Evolutionary conservation across 2,797 vertebrate genomes (phyloP), one percentile per base, ranked within the genome.

Genomic region (Arrhamphus sclerolepis): DNA sequence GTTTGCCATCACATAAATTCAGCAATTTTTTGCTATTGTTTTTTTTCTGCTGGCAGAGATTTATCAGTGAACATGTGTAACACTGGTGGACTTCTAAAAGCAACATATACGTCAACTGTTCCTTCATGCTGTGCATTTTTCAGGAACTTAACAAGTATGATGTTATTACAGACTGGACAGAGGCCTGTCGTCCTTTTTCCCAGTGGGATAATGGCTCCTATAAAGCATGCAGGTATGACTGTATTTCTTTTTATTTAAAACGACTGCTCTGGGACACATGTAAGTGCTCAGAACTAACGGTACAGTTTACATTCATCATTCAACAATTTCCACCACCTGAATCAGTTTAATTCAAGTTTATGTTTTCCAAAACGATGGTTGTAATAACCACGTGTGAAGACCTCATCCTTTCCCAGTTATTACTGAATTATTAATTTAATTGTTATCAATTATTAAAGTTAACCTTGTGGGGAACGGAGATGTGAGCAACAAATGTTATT

Each of bases 201-300:
- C 29, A 21, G 19, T 21, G 42, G 42, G 38, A 89, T 60, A 26
- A 92, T 90, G 89, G 72, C 75, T 62, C 68, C 56, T 9, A 22
- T 46, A 26, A 89, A 77, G 77, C 49, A 68, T 24, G 64, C 51
- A 80, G 84, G 82, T 87, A 87, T 19, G 68, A 54, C 21, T 59
- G 26, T 17, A 2, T 31, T 5, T 59, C 41, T 55, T 8, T 19
- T 17, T 41, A 6, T 64, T 56, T 52, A 13, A 43, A 61, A 56
- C 39, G 20, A 24, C 13, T 26, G n/a, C 19, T 38, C 43, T 17
- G 4, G 0, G 4, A 47, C 24, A 46, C 4, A n/a, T 39, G 16
- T 38, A 21, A 26, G 2, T 13, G 31, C 11, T 34, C 13, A 34
- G 31, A 10, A 2, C 11, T 38, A 11, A 9, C 10, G 8, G 13